phyloP scores from a whole-genome alignment of 2,888 invertebrate species.

The Cordilura impudica region DNA sequence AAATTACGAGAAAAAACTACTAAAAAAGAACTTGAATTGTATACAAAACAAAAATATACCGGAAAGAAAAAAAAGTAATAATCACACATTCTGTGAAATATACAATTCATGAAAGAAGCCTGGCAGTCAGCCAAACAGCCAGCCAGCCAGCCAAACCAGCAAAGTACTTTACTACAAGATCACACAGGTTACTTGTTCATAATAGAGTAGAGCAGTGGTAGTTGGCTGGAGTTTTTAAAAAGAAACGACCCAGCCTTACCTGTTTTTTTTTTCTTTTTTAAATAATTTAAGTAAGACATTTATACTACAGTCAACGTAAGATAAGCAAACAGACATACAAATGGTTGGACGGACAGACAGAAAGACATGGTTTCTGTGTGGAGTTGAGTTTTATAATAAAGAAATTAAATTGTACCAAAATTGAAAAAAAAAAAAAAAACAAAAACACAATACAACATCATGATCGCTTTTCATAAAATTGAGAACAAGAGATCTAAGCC shows the following conservation, averaged over 20 bases:
- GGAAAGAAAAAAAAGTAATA: slow-evolving; percentile 56
- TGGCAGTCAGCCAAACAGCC: slow-evolving; percentile 1
- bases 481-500: background rate
- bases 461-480: background rate
- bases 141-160: background rate
- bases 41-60: slow-evolving; percentile 41
- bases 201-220: slow-evolving; percentile 26
- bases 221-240: background rate
- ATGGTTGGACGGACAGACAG: background rate
- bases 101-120: slow-evolving; percentile 42
- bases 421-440: slow-evolving; percentile 6
- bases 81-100: slow-evolving; percentile 51
- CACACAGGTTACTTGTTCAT: slow-evolving; percentile 44
- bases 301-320: slow-evolving; percentile 18
- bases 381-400: slow-evolving; percentile 44
- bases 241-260: slow-evolving; percentile 26
- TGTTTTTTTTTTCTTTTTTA: slow-evolving; percentile 23
- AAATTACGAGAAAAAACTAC: slow-evolving; percentile 47
- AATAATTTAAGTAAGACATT: slow-evolving; percentile 45
- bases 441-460: slow-evolving; percentile 1
- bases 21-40: slow-evolving; percentile 39
- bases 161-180: slow-evolving; percentile 12
- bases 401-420: slow-evolving; percentile 51
- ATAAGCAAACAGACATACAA: background rate
- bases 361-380: slow-evolving; percentile 19